Percentiles rank a stretch among this genome's conserved stretches.
These are phyloP conservation scores for Lissonota sp. DNA, from an alignment of 2,888 invertebrate species.

Conservation along the genomic window DNA sequence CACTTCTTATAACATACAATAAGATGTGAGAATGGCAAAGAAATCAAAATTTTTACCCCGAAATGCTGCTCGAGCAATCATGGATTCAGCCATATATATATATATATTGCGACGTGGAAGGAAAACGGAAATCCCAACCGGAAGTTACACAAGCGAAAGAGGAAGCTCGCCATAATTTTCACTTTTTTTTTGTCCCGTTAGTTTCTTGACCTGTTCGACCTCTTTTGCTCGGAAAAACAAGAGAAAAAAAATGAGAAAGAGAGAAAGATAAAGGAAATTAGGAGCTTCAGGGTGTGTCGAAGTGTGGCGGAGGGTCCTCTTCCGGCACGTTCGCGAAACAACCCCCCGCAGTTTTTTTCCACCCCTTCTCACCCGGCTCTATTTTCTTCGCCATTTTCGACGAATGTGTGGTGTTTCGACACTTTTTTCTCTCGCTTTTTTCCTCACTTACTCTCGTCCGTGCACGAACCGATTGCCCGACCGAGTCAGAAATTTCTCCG, in stretches of 20 bases:
- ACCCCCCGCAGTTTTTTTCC: slow-evolving; percentile 1
- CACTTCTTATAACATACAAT: no score
- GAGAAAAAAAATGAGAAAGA: slow-evolving; percentile 1
- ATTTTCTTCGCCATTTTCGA: slow-evolving; percentile 25
- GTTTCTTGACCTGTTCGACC: slow-evolving; percentile 25
- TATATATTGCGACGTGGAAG: slow-evolving; percentile 17
- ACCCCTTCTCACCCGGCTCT: background rate
- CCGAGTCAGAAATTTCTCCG: slow-evolving; percentile 8
- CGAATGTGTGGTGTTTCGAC: background rate
- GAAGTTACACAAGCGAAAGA: slow-evolving; percentile 20
- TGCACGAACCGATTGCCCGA: background rate
- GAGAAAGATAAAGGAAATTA: slow-evolving; percentile 14
- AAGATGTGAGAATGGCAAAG: no score
- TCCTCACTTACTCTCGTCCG: slow-evolving; percentile 9
- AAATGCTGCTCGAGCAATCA: no score
- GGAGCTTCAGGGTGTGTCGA: slow-evolving; percentile 32
- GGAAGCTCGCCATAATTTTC: slow-evolving; percentile 46
- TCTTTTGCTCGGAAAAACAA: background rate
- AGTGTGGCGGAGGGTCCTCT: slow-evolving; percentile 54
- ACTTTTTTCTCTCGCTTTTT: background rate
- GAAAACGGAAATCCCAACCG: slow-evolving; percentile 33
- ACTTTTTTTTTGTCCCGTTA: slow-evolving; percentile 37
- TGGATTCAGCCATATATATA: no score
- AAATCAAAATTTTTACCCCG: no score
- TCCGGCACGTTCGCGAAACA: slow-evolving; percentile 46